Base-by-base conservation (phyloP, 2,797 vertebrate genomes). In the Zonotrichia albicollis region DNA sequence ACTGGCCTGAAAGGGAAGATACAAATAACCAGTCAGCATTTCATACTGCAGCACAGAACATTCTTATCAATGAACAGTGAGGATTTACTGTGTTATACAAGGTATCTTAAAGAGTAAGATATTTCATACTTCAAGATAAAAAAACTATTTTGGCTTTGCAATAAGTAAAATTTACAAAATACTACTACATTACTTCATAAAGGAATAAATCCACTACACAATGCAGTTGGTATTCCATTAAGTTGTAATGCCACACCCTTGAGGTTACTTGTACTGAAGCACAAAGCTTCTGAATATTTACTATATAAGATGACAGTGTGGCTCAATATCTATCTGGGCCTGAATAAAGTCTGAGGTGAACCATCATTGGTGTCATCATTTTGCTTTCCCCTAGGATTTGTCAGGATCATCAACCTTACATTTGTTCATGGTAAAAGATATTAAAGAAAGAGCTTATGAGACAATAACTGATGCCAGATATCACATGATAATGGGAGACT, bases 1-100 rank as follows among this genome's bases (percentile, higher is more conserved):
- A 94, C 99, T 98, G 83, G 99, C 99, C 99, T 99, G 96, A 36
- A 94, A 96, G 30, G 84, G 65, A 96, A 76, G 21, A 86, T 10
- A 79, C 2, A 93, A 40, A 55, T 62, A 46, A 55, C 43, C 38
- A 38, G 11, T 34, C 36, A 91, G 5, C 26, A 51, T 36, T 64
- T 62, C 38, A 65, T 11, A 65, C 20, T 58, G 32, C 40, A 89
- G 66, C 51, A 72, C 18, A 45, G 29, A 4, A 67, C 6, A 46
- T 18, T 30, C 22, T 32, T 40, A 70, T 46, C 55, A 53, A 55
- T 1, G 1, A 70, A 54, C 0, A 0, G 55, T 84, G 67, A 61
- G 17, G 6, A 27, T 66, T 66, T 60, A 55, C 11, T n/a, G 15
- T 13, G 16, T 58, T 58, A 73, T 4, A 57, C 11, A 20, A 73